These are phyloP conservation scores for Macrostomum lignano DNA, from an alignment of 1,140 invertebrate genomes.

Conservation along the genomic window DNA sequence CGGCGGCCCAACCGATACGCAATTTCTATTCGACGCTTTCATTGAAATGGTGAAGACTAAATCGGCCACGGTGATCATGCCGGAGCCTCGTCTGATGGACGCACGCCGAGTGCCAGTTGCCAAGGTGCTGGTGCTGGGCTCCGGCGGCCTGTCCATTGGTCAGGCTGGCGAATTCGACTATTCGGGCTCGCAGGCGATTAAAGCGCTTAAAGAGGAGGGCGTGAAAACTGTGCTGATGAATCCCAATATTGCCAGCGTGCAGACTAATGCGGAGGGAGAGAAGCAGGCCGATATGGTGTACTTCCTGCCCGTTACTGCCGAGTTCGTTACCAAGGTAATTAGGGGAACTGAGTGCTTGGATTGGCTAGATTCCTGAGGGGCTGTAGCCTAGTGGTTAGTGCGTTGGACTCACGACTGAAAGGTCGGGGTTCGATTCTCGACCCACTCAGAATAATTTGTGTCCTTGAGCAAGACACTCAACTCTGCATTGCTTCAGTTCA, in stretches of 20 bases:
- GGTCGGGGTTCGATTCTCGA: no score
- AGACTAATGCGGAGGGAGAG: constrained; percentile 49
- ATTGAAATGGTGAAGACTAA: constrained; percentile 11
- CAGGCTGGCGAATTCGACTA: constrained; percentile 88
- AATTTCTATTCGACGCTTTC: constrained; percentile 17
- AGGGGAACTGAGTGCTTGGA: no score
- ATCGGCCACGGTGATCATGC: constrained; percentile 1
- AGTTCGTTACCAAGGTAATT: constrained; percentile 40
- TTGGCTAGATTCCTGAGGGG: no score
- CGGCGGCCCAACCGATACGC: constrained; percentile 14
- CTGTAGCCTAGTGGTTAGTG: no score
- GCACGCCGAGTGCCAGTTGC: constrained; percentile 16
- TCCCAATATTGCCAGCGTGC: constrained; percentile 95
- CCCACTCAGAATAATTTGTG: no score
- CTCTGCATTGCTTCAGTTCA: no score
- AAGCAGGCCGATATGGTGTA: constrained; percentile 14
- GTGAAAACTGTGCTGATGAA: constrained; percentile 85
- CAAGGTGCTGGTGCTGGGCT: constrained; percentile 79
- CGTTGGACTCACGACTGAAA: no score
- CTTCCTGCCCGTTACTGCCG: constrained; percentile 13
- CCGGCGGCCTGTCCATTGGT: constrained; percentile 84
- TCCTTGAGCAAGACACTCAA: no score
- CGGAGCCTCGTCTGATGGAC: not conserved
- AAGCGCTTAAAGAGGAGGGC: constrained; percentile 71
- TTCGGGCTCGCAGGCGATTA: constrained; percentile 51